Base-by-base conservation (phyloP, 2,888 invertebrate genomes). In the Athrips mouffetella region DNA sequence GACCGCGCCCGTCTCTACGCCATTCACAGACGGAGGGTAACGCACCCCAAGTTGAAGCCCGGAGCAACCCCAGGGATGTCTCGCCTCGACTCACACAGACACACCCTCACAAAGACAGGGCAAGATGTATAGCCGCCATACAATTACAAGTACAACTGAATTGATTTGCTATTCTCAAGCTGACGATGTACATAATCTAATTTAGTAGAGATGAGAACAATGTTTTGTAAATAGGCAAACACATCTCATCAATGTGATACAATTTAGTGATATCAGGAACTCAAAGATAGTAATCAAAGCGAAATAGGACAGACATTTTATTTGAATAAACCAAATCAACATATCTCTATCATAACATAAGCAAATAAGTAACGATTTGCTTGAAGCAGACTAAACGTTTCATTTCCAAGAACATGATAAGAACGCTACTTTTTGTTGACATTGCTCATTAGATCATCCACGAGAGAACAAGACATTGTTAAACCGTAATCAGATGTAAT, bases 11-110 rank as follows among this genome's bases (percentile, higher is more conserved):
- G 45, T 25, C 25, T 45, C 45, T n/a, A n/a, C n/a, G n/a, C 59
- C 63, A 52, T 57, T 64, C 62, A 55, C 52, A 51, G 58, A 53
- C 49, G 56, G 55, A 79, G 87, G 87, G 85, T 87, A 83, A 76
- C 76, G 80, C 84, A 83, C 86, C 87, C 87, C 84, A 81, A 84
- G 82, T 80, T 83, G 37, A n/a, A 18, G 20, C 16, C 37, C 37
- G 11, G 16, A 35, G 18, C 35, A 13, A 31, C 31, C 31, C 31
- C 67, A 69, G 79, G 79, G 77, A 76, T 66, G 73, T 64, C 65
- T 63, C 65, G 56, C 60, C 63, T 53, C 52, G 37, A 55, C 62
- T 67, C 66, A 66, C 61, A 58, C 57, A 54, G 60, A 59, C 53
- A 55, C 64, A 63, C 62, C 65, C 59, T 70, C 69, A 70, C 69